A percentile compares a stretch with the other conserved stretches of the same genome.
Conservation (phyloP, 1,140 invertebrate species). For the Sinonovacula constricta region DNA sequence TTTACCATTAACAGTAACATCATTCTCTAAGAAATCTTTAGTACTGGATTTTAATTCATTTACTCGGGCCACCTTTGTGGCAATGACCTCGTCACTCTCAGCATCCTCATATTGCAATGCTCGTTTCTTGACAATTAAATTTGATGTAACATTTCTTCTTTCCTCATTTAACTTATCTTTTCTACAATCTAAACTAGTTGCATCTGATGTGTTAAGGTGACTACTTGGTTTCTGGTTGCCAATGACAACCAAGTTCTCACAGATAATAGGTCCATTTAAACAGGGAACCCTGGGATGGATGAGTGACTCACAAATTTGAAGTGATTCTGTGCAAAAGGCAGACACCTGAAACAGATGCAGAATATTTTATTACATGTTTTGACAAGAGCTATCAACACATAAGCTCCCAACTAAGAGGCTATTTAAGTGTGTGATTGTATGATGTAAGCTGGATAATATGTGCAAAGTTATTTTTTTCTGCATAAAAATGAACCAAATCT, state of each 20-base stretch:
- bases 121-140: neutral
- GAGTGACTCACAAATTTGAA: conserved; percentile 34
- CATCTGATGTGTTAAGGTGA: too few relatives aligned
- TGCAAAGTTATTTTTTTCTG: too few relatives aligned
- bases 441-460: too few relatives aligned
- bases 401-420: too few relatives aligned
- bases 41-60: neutral
- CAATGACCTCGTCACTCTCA: neutral
- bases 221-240: neutral
- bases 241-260: conserved; percentile 29
- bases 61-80: neutral
- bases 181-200: too few relatives aligned
- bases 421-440: too few relatives aligned
- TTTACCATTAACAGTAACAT: neutral
- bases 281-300: conserved; percentile 43
- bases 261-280: conserved; percentile 47
- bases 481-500: too few relatives aligned
- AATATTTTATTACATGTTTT: too few relatives aligned
- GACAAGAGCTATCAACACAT: too few relatives aligned
- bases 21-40: too few relatives aligned
- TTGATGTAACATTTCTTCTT: neutral
- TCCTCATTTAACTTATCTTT: neutral
- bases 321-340: conserved; percentile 33
- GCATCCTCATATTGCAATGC: neutral
- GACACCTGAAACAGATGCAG: conserved; percentile 43